Evolutionary conservation across 2,888 invertebrate species (phyloP), one percentile per base, ranked within the genome.

Genomic region (Nebria brevicollis): DNA sequence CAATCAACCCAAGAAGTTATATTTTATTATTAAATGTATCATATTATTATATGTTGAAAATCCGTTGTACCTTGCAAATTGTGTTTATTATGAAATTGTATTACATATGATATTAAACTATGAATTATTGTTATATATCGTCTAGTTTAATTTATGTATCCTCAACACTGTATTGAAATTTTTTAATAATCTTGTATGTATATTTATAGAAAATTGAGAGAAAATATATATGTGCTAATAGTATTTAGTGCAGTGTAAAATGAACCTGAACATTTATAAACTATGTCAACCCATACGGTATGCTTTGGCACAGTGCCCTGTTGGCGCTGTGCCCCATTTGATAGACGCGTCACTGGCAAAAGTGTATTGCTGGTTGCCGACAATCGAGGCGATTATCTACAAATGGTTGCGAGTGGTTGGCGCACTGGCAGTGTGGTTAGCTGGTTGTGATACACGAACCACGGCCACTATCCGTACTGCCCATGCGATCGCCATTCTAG

Each of bases 401-500:
- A 34, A 41, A 41, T 77, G 8, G 54, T 82, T 83, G 90, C 90
- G 88, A 91, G 91, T 77, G 81, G 76, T 73, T 77, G 81, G 93
- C 94, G 93, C 94, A 91, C 92, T 97, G 98, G 98, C 98, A 98
- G 98, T 98, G 98, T 98, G 97, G 97, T 98, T 98, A 98, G 98
- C 98, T 98, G 98, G 98, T 98, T 98, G 98, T 98, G 95, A 93
- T 89, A 88, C 75, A 88, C 86, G 83, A 86, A 89, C 90, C 94
- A 97, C 97, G 96, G 94, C 97, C 97, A 95, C 96, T 97, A 95
- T 93, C 95, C 93, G 92, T 96, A 96, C 96, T 96, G 95, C 97
- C 95, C 91, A 93, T 93, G 94, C 93, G 95, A 94, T 81, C 81
- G 81, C 72, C 72, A 15, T 43, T 77, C 73, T 41, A 75, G 10